A percentile compares a stretch with the other conserved stretches of the same genome.
Evolutionary conservation across 2,888 invertebrate species (phyloP).

Genomic region (Antheraea yamamai): DNA sequence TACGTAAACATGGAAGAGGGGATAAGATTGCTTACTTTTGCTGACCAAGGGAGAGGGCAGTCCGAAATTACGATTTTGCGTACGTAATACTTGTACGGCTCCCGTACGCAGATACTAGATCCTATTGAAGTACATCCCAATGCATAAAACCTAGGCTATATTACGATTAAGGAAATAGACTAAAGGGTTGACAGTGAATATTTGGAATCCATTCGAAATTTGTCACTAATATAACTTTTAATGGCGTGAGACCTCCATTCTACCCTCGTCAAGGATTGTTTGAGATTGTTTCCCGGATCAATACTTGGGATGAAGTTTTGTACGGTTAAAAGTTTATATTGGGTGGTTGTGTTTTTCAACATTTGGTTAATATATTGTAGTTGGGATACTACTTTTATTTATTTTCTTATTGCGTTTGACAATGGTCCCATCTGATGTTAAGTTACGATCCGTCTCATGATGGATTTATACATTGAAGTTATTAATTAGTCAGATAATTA

Average conservation of each 20-base stretch:
- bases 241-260: slow-evolving; percentile 34
- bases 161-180: slow-evolving; percentile 14
- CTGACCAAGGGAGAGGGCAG: too few relatives aligned
- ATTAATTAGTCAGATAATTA: neutral
- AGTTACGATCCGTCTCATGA: neutral
- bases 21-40: too few relatives aligned
- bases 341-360: slow-evolving; percentile 7
- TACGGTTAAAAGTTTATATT: slow-evolving; percentile 9
- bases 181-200: slow-evolving; percentile 24
- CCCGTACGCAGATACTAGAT: neutral
- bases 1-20: too few relatives aligned
- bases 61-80: too few relatives aligned
- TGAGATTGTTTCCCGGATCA: slow-evolving; percentile 38
- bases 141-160: neutral
- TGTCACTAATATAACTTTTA: slow-evolving; percentile 55
- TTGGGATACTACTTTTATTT: neutral
- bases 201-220: slow-evolving; percentile 47
- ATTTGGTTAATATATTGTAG: neutral
- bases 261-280: slow-evolving; percentile 45
- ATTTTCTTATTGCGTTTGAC: neutral
- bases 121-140: neutral
- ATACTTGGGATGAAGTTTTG: slow-evolving; percentile 26
- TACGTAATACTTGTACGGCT: too few relatives aligned
- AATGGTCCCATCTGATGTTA: too few relatives aligned
- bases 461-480: neutral